These are phyloP conservation scores for Valencia hispanica DNA, from an alignment of 2,797 vertebrate species.

Conservation along the genomic window DNA sequence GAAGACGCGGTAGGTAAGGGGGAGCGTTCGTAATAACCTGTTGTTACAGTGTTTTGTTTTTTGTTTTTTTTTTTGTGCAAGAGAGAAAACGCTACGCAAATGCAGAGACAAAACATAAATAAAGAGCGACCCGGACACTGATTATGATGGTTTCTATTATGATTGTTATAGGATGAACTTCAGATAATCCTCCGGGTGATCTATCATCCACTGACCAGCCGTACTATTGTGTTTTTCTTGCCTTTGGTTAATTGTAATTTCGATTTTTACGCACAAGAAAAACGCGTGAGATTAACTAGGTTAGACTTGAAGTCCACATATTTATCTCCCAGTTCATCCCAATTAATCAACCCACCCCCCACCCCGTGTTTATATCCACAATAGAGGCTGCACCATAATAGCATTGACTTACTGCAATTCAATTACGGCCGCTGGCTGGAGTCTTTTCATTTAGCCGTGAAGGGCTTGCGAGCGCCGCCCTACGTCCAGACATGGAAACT, in stretches of 20 bases:
- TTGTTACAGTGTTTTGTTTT: conserved; percentile 59
- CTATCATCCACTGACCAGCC: not conserved
- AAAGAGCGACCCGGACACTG: not conserved
- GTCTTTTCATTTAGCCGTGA: conserved; percentile 32
- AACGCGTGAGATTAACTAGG: conserved; percentile 25
- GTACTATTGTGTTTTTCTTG: not conserved
- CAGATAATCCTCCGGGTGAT: not conserved
- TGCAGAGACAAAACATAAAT: not conserved
- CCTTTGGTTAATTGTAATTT: not conserved
- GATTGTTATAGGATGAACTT: conserved; percentile 2
- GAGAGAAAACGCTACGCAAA: not conserved
- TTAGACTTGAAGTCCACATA: conserved; percentile 9
- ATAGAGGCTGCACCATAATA: conserved; percentile 34
- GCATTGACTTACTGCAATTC: conserved; percentile 33
- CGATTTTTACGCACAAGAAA: not conserved
- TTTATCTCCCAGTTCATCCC: not conserved
- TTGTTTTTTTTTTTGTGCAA: conserved; percentile 25
- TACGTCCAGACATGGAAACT: conserved; percentile 35
- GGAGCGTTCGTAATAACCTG: conserved; percentile 66
- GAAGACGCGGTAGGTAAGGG: conserved; percentile 43
- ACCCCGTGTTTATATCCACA: conserved; percentile 20
- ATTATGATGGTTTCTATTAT: not conserved
- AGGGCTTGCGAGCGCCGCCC: conserved; percentile 58
- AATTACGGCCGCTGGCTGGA: conserved; percentile 49
- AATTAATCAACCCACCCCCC: not conserved